Evolutionary conservation across 2,797 vertebrate species (phyloP).

Genomic region (Pipistrellus nathusii): DNA sequence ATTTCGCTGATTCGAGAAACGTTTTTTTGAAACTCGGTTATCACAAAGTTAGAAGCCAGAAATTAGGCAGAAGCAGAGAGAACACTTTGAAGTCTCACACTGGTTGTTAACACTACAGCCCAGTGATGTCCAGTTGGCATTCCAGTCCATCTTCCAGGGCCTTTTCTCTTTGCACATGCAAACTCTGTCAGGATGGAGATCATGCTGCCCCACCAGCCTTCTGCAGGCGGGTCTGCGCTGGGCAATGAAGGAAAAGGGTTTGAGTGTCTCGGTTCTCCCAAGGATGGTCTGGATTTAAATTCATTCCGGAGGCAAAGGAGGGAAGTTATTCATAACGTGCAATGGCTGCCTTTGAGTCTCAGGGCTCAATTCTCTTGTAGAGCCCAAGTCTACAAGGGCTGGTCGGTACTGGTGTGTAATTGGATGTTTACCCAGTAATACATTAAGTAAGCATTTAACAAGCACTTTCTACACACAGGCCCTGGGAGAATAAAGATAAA

Average conservation of each 20-base stretch:
- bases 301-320: background rate
- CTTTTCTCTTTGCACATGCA: background rate
- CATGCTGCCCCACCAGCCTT: background rate
- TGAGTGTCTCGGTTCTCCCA: background rate
- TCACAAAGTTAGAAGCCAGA: background rate
- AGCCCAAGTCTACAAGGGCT: background rate
- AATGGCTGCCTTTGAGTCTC: background rate
- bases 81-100: background rate
- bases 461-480: background rate
- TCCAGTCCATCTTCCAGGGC: background rate
- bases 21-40: background rate
- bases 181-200: background rate
- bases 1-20: background rate
- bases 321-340: background rate
- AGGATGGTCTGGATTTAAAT: background rate
- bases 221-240: background rate
- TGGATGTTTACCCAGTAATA: background rate
- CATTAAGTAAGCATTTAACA: constrained; percentile 53
- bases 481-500: constrained; percentile 30
- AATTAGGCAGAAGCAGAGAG: background rate
- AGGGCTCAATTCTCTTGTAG: background rate
- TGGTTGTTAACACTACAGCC: background rate
- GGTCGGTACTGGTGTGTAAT: background rate
- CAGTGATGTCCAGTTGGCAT: too few species aligned
- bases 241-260: background rate